Evolutionary conservation across 2,888 invertebrate species (phyloP), one percentile per base, ranked within the genome.

Genomic region (Drosophila stalkeri): DNA sequence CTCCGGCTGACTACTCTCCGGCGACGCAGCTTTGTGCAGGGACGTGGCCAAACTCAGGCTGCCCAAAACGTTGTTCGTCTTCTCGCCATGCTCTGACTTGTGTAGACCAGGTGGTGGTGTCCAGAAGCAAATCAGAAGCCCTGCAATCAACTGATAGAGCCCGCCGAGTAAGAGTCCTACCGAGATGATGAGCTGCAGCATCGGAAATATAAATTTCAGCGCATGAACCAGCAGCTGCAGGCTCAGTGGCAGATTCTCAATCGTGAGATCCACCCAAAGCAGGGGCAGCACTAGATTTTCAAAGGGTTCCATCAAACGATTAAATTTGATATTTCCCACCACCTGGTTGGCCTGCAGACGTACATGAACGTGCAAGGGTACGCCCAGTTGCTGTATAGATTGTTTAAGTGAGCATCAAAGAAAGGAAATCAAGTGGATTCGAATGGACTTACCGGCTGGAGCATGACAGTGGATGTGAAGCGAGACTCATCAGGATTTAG

Each of bases 271-370:
- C 0, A 95, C 91, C 96, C 97, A 97, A 62, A 96, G 93, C 16
- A 97, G 90, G 0, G 97, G 97, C 52, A 97, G 56, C 0, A 95
- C 94, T 68, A 95, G 93, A 66, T 95, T 94, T 75, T 96, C 95
- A 78, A 97, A 94, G 0, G 94, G 94, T 23, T 90, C 92, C 37
- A 95, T 95, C 80, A 94, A 94, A 0, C 94, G 92, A 87, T 96
- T 96, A 47, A 95, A 96, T 23, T 92, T 91, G 0, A 95, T 95
- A 47, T 94, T 93, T 20, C 95, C 93, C 80, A 97, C 95, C 0
- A 96, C 94, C 7, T 97, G 92, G 91, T 97, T 97, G 27, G 96
- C 94, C 92, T 97, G 97, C 44, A 97, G 93, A 68, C 95, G 95
- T 18, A 96, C 94, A 16, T 94, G 93, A 0, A 96, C 94, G 31